These are phyloP conservation scores for Psix sp. DNA, from an alignment of 1,140 invertebrate genomes.

Conservation along the genomic window DNA sequence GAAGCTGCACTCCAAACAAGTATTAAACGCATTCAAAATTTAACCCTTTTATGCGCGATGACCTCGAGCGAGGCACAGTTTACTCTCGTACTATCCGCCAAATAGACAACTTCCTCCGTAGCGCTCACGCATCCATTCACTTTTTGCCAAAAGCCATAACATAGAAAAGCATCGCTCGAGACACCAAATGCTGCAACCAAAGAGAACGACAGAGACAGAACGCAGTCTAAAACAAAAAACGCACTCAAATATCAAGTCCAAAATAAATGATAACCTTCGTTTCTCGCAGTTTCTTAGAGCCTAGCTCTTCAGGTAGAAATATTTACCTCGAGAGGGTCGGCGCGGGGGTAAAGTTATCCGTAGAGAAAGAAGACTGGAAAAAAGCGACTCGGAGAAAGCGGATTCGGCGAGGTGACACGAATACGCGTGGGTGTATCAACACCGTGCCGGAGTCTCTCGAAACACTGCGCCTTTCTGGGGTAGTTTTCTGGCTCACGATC, in stretches of 20 bases:
- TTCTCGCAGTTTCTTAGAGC: too few relatives aligned
- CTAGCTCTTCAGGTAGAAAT: too few relatives aligned
- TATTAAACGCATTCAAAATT: constrained; percentile 49
- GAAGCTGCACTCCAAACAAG: constrained; percentile 15
- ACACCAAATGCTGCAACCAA: too few relatives aligned
- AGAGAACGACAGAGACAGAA: too few relatives aligned
- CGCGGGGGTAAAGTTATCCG: neutral
- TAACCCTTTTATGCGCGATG: constrained; percentile 55
- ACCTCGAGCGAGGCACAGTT: constrained; percentile 36
- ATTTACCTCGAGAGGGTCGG: constrained; percentile 1
- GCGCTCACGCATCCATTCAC: too few relatives aligned
- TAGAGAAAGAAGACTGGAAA: neutral
- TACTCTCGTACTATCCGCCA: too few relatives aligned
- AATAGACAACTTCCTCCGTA: too few relatives aligned
- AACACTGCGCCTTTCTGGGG: constrained; percentile 69
- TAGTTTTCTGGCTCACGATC: constrained; percentile 69
- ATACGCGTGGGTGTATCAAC: constrained; percentile 61
- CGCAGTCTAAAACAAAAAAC: too few relatives aligned
- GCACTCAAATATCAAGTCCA: too few relatives aligned
- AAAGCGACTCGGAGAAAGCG: neutral
- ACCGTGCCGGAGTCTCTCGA: constrained; percentile 63
- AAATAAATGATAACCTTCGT: too few relatives aligned
- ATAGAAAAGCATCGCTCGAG: too few relatives aligned
- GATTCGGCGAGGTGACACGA: neutral
- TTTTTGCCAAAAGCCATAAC: too few relatives aligned